A percentile compares a stretch with the other conserved stretches of the same genome.
Conservation (phyloP, 2,888 invertebrate species). For the Dolomedes plantarius region DNA sequence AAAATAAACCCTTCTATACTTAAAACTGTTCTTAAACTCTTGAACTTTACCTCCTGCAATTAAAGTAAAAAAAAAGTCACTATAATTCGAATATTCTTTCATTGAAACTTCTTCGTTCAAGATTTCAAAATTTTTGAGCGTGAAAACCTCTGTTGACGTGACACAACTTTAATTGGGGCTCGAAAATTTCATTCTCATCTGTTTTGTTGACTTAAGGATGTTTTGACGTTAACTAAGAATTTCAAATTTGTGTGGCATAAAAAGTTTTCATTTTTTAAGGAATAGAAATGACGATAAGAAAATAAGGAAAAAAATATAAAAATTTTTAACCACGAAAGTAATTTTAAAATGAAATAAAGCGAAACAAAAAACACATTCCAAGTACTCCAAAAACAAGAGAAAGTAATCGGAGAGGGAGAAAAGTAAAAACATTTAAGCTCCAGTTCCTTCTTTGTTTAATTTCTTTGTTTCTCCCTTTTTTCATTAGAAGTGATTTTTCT, state of each 20-base stretch:
- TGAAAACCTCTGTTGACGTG: neutral
- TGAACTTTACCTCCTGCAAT: too few species aligned
- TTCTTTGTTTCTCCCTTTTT: slow-evolving; percentile 27
- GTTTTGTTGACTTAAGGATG: slow-evolving; percentile 18
- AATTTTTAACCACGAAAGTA: slow-evolving; percentile 57
- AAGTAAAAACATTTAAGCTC: slow-evolving; percentile 20
- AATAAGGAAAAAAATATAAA: slow-evolving; percentile 28
- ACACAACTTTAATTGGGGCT: slow-evolving; percentile 15
- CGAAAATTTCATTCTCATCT: slow-evolving; percentile 9
- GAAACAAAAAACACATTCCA: slow-evolving; percentile 56
- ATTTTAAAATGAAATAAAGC: slow-evolving; percentile 60
- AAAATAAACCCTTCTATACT: too few species aligned
- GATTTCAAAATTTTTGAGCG: neutral
- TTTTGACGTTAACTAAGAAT: slow-evolving; percentile 28
- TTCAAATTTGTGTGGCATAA: neutral
- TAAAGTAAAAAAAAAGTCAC: too few species aligned
- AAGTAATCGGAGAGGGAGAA: slow-evolving; percentile 25
- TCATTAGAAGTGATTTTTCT: slow-evolving; percentile 37
- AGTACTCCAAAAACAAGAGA: slow-evolving; percentile 31
- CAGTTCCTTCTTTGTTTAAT: slow-evolving; percentile 25
- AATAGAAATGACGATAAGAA: slow-evolving; percentile 46
- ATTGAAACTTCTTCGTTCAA: too few species aligned
- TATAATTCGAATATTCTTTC: too few species aligned
- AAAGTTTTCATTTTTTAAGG: slow-evolving; percentile 13
- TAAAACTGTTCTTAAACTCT: too few species aligned